Conservation (phyloP, 2,113 vertebrate genomes). For the Dipodomys stephensi region DNA sequence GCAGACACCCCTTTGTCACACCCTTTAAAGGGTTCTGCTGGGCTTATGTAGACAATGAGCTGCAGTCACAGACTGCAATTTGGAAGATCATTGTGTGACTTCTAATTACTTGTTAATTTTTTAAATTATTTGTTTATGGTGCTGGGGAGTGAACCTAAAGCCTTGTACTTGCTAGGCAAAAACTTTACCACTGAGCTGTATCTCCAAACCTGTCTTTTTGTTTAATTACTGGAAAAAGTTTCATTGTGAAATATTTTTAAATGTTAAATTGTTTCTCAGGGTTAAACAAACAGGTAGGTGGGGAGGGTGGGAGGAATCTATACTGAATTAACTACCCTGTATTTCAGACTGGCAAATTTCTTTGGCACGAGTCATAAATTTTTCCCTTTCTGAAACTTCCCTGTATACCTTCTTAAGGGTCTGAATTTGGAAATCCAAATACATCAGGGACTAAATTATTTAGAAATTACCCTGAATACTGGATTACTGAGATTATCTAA, state of each 20-base stretch:
- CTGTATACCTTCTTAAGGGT: conserved; percentile 15
- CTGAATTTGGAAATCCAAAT: conserved; percentile 65
- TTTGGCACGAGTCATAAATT: conserved; percentile 19
- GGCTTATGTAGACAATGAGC: not conserved
- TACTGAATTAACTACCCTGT: not conserved
- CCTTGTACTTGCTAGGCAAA: no score
- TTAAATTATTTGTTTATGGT: no score
- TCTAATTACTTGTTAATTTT: no score
- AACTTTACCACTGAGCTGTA: no score
- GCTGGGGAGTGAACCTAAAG: no score
- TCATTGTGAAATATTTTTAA: not conserved
- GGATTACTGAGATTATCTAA: conserved; percentile 71
- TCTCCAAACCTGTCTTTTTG: not conserved
- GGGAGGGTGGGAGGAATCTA: not conserved
- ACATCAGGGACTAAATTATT: conserved; percentile 59
- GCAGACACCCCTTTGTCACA: not conserved
- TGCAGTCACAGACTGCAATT: not conserved
- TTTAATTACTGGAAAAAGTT: not conserved
- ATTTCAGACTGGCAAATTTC: conserved; percentile 54
- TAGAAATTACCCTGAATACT: conserved; percentile 67
- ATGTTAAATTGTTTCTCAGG: not conserved
- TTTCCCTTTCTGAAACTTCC: conserved; percentile 50
- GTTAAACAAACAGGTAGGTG: not conserved
- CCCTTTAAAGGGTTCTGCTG: not conserved
- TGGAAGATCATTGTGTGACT: not conserved